Conservation (phyloP, 2,113 vertebrate genomes). For the Struthidea cinerea region DNA sequence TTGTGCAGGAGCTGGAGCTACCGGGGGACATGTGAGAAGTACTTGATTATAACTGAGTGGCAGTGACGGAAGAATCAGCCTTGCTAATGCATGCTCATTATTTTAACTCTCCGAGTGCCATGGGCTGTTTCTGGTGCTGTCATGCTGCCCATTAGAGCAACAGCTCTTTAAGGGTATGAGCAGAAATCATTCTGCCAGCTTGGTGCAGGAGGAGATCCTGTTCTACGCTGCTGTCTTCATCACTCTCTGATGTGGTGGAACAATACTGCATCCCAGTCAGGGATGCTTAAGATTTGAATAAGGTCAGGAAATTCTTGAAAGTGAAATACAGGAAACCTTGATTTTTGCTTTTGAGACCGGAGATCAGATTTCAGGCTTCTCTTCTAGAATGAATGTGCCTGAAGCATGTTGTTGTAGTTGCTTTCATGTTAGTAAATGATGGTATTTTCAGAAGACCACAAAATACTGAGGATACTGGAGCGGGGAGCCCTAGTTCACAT, state of each 20-base stretch:
- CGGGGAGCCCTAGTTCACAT: background rate
- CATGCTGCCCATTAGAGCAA: accelerated
- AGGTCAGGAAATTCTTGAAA: background rate
- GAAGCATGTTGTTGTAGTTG: background rate
- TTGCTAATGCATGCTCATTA: background rate
- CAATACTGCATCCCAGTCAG: background rate
- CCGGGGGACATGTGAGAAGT: background rate
- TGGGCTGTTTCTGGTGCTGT: background rate
- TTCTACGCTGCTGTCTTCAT: background rate
- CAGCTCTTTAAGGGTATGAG: background rate
- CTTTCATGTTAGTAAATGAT: background rate
- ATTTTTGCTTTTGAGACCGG: background rate
- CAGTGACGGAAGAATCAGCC: background rate
- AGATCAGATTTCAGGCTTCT: background rate
- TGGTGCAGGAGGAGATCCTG: background rate
- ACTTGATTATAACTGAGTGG: background rate
- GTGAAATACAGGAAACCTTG: background rate
- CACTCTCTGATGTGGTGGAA: background rate
- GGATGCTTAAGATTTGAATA: background rate
- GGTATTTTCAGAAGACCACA: background rate
- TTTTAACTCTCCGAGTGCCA: background rate
- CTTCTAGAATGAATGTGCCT: background rate
- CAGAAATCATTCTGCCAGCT: background rate
- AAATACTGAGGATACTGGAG: background rate
- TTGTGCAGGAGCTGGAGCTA: background rate